Evolutionary conservation across 2,888 invertebrate species (phyloP).

Genomic region (Eurytoma californica): DNA sequence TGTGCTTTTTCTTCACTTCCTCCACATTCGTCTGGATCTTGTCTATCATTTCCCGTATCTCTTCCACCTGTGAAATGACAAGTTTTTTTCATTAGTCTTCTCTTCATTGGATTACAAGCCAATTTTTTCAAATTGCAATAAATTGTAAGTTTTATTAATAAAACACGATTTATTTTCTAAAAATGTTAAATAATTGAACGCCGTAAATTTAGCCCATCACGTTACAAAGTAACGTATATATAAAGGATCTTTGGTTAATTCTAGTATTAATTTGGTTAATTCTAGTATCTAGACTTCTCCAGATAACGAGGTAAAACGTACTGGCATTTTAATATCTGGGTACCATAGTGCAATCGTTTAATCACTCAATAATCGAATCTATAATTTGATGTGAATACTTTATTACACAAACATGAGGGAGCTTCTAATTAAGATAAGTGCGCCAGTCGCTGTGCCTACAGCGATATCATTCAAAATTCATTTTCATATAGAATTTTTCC

Average conservation of each 20-base stretch:
- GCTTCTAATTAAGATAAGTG: too few species aligned
- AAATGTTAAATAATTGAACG: neutral
- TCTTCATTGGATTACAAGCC: neutral
- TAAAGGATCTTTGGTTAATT: neutral
- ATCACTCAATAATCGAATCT: too few species aligned
- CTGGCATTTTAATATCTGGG: neutral
- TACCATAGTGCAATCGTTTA: too few species aligned
- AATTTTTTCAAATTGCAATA: too few species aligned
- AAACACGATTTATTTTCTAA: neutral
- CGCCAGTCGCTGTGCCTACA: too few species aligned
- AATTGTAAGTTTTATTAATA: too few species aligned
- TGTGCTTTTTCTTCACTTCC: constrained; percentile 99
- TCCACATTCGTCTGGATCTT: constrained; percentile 99
- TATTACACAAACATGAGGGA: too few species aligned
- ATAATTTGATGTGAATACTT: too few species aligned
- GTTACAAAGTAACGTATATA: too few species aligned
- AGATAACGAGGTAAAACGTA: constrained; percentile 25
- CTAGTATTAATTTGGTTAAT: constrained; percentile 33
- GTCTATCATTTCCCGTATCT: constrained; percentile 99
- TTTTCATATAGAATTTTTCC: too few species aligned
- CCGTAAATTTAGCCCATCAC: too few species aligned
- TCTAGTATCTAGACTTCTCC: neutral
- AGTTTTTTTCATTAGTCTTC: neutral
- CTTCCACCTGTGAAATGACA: constrained; percentile 88
- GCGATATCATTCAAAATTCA: too few species aligned